Conservation (phyloP, 2,113 vertebrate species). For the Hypomesus transpacificus region DNA sequence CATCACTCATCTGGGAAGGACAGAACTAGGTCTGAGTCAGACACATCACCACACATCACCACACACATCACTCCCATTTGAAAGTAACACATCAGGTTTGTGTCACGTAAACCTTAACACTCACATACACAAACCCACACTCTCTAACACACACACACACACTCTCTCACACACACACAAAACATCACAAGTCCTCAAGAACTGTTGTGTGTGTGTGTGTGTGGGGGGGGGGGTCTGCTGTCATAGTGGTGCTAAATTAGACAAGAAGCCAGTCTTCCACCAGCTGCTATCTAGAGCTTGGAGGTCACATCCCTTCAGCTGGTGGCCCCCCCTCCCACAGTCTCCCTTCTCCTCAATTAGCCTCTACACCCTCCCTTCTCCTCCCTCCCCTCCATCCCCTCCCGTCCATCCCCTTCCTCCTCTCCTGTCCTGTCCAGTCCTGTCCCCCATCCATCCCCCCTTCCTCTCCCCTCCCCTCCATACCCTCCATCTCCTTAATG, state of each 20-base stretch:
- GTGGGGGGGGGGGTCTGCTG: constrained; percentile 1
- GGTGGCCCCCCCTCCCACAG: not conserved
- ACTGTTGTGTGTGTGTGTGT: not conserved
- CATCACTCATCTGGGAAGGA: constrained; percentile 13
- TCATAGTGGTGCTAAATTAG: constrained; percentile 55
- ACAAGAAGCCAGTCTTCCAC: constrained; percentile 19
- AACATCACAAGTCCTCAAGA: not conserved
- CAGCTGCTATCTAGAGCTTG: constrained; percentile 45
- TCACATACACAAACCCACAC: constrained; percentile 12
- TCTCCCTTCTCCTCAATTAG: constrained; percentile 12
- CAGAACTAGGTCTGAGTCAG: constrained; percentile 7
- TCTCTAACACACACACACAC: not conserved
- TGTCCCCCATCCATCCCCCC: not conserved
- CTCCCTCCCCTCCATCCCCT: not conserved
- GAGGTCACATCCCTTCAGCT: constrained; percentile 56
- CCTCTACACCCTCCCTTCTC: constrained; percentile 29
- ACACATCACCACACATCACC: constrained; percentile 7
- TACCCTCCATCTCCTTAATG: constrained; percentile 60
- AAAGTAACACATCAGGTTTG: constrained; percentile 1
- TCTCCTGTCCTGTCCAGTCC: no score
- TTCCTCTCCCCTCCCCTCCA: constrained; percentile 26
- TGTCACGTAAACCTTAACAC: constrained; percentile 1
- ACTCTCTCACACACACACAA: not conserved
- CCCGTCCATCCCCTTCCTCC: constrained; percentile 32
- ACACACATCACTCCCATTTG: not conserved